Conservation (phyloP, 2,113 vertebrate genomes). For the Trogon surrucura region DNA sequence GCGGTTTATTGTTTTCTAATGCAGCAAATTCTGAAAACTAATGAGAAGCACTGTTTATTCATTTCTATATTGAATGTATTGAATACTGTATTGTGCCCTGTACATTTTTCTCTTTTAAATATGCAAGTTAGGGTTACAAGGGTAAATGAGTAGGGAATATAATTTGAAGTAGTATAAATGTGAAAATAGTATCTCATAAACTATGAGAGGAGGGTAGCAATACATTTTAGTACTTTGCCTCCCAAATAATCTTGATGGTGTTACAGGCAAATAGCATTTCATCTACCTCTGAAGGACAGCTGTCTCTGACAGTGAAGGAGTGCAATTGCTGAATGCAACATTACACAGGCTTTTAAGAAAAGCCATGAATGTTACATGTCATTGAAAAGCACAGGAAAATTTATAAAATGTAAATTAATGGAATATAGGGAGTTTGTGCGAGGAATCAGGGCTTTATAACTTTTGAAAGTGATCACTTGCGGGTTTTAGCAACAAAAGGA, state of each 20-base stretch:
- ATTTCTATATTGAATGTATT: not conserved
- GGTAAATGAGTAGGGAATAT: not conserved
- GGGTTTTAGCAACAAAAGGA: not conserved
- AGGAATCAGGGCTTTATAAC: not conserved
- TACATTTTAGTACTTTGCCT: not conserved
- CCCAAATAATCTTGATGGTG: not conserved
- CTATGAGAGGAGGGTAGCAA: not conserved
- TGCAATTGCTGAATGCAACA: not conserved
- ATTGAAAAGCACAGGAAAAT: slow-evolving; percentile 16
- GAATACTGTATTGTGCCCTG: not conserved
- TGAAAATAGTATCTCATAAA: not conserved
- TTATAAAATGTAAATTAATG: slow-evolving; percentile 29
- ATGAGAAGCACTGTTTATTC: not conserved
- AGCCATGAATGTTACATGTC: not conserved
- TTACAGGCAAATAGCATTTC: not conserved
- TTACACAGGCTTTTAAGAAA: not conserved
- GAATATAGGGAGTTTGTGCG: not conserved
- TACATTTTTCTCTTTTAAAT: not conserved
- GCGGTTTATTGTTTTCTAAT: not conserved
- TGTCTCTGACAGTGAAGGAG: not conserved
- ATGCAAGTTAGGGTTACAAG: not conserved
- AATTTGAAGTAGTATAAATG: not conserved
- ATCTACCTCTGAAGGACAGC: not conserved
- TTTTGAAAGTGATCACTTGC: not conserved
- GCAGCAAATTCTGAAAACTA: not conserved